phyloP scores from a whole-genome alignment of 2,888 invertebrate species.

The Tenodera sinensis region DNA sequence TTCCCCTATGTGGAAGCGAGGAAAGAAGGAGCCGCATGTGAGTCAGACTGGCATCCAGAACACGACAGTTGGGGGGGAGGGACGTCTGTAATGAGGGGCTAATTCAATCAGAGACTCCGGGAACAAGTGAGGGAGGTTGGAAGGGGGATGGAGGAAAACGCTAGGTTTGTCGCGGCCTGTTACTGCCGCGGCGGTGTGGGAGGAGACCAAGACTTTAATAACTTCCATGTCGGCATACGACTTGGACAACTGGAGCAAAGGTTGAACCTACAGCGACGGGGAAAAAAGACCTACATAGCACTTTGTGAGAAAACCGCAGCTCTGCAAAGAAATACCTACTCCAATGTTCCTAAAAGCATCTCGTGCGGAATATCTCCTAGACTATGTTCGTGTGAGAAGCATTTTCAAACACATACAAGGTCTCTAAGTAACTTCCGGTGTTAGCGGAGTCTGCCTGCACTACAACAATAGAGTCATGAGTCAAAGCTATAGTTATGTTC shows the following conservation, averaged over 20 bases:
- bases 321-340: too few relatives aligned
- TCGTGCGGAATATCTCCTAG: background rate
- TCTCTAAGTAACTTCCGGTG: too few relatives aligned
- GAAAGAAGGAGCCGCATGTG: background rate
- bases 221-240: background rate
- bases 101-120: slow-evolving; percentile 32
- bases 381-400: background rate
- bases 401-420: too few relatives aligned
- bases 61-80: slow-evolving; percentile 21
- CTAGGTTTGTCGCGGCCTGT: slow-evolving; percentile 13
- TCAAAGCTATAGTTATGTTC: too few relatives aligned
- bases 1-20: background rate
- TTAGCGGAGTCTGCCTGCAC: too few relatives aligned
- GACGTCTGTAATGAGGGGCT: slow-evolving; percentile 33
- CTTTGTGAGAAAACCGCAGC: too few relatives aligned
- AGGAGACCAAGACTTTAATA: background rate
- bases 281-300: background rate
- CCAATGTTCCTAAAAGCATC: background rate
- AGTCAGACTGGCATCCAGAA: slow-evolving; percentile 9
- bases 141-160: background rate
- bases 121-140: slow-evolving; percentile 5
- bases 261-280: background rate
- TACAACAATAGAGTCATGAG: too few relatives aligned
- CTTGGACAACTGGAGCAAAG: background rate
- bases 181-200: background rate